Percentiles rank a stretch among this genome's conserved stretches.
phyloP scores from a whole-genome alignment of 92 coral and sea anemone species.

The Porites cylindrica region DNA sequence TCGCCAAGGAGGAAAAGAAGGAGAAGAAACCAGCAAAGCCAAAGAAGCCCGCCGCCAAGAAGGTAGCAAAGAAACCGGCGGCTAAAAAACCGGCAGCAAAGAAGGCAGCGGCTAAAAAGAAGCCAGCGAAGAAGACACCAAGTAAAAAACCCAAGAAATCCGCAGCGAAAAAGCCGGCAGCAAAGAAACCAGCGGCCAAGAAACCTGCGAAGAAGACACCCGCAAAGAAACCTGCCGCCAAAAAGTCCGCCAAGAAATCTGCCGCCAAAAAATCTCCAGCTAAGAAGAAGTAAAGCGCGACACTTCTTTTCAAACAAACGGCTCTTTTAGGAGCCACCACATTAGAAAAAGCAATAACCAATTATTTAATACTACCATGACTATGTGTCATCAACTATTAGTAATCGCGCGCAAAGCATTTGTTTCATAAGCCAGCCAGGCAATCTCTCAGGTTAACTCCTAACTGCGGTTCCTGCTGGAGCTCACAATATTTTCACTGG shows the following conservation, averaged over 20 bases:
- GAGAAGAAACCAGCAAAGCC: constrained; percentile 16
- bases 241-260: constrained; percentile 17
- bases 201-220: constrained; percentile 16
- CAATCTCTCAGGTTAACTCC: too few species aligned
- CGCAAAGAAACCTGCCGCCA: constrained; percentile 52
- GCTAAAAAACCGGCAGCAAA: constrained; percentile 35
- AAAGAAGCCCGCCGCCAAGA: constrained; percentile 59
- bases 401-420: too few species aligned
- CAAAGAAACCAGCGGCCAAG: constrained; percentile 40
- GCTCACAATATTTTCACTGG: too few species aligned
- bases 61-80: constrained; percentile 48
- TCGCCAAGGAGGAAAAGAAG: constrained; percentile 47
- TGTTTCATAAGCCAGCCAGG: too few species aligned
- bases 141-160: neutral
- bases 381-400: too few species aligned
- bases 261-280: constrained; percentile 41
- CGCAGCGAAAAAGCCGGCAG: constrained; percentile 54
- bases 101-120: constrained; percentile 44
- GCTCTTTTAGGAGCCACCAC: constrained; percentile 48
- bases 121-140: constrained; percentile 49
- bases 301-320: constrained; percentile 10
- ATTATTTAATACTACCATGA: too few species aligned
- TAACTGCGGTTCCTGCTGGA: too few species aligned
- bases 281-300: constrained; percentile 27
- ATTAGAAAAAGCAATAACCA: constrained; percentile 25